A percentile compares a stretch with the other conserved stretches of the same genome.
Conservation (phyloP, 2,113 vertebrate species). For the Vimba vimba region DNA sequence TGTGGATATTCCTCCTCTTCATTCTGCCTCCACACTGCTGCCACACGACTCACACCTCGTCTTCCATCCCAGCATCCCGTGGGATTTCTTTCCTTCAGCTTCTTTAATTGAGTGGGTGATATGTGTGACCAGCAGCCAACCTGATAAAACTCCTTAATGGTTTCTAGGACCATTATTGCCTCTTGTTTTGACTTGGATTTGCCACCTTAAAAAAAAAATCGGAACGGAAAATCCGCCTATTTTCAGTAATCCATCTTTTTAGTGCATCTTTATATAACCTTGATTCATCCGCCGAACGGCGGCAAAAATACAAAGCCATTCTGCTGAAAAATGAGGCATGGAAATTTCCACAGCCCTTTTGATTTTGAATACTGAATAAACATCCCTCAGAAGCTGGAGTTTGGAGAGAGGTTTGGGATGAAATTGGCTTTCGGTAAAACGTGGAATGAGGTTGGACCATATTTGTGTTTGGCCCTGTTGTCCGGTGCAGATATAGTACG, state of each 20-base stretch:
- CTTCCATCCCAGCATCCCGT: slow-evolving; percentile 27
- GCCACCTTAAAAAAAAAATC: not conserved
- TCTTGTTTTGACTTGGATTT: slow-evolving; percentile 3
- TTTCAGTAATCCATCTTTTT: not conserved
- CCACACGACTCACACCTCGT: slow-evolving; percentile 50
- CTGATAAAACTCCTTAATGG: not conserved
- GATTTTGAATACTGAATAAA: slow-evolving; percentile 1
- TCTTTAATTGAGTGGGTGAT: slow-evolving; percentile 50
- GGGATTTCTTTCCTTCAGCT: slow-evolving; percentile 56
- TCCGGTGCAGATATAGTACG: slow-evolving; percentile 3
- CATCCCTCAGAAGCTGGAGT: not conserved
- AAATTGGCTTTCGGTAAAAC: not conserved
- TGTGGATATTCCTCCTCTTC: slow-evolving; percentile 44
- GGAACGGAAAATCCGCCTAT: not conserved
- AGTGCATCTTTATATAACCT: slow-evolving; percentile 5
- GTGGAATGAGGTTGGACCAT: not conserved
- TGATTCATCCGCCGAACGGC: not conserved
- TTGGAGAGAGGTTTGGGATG: not conserved
- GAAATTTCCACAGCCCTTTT: not conserved
- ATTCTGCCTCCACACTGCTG: slow-evolving; percentile 31
- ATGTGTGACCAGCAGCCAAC: slow-evolving; percentile 49
- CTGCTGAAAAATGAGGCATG: not conserved
- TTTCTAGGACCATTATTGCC: not conserved
- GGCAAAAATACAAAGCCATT: not conserved
- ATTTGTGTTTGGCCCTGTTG: slow-evolving; percentile 20